These are phyloP conservation scores for Umimayanthus kanabou DNA, from an alignment of 92 coral and sea anemone genomes.

Conservation along the genomic window DNA sequence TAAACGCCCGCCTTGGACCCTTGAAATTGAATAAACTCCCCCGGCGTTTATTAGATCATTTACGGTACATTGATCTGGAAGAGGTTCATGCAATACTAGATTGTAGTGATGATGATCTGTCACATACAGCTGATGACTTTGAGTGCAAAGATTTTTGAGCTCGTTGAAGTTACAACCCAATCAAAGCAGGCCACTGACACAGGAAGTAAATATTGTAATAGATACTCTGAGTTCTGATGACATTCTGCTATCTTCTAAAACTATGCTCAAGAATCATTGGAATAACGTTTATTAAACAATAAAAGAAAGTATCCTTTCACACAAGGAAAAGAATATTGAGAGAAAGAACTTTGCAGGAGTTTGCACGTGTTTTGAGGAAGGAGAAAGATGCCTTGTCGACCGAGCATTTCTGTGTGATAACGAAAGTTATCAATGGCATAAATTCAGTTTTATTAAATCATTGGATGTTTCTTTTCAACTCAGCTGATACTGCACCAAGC, in stretches of 20 bases:
- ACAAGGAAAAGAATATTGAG: constrained; percentile 28
- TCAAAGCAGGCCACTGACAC: constrained; percentile 17
- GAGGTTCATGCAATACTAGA: constrained; percentile 22
- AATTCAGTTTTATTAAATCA: not conserved
- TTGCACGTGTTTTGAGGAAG: constrained; percentile 16
- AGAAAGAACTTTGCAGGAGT: constrained; percentile 37
- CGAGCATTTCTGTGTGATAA: constrained; percentile 10
- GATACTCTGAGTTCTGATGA: constrained; percentile 21
- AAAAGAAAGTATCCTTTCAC: constrained; percentile 12
- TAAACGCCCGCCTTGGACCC: too few species aligned
- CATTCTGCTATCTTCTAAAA: constrained; percentile 5
- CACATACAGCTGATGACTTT: constrained; percentile 34
- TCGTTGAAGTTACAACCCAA: constrained; percentile 12
- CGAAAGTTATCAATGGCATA: constrained; percentile 39
- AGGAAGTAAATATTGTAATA: not conserved
- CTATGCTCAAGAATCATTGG: constrained; percentile 21
- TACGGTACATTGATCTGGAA: constrained; percentile 5
- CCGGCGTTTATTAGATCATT: too few species aligned
- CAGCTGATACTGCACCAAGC: too few species aligned
- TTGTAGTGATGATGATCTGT: constrained; percentile 28
- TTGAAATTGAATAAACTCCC: too few species aligned
- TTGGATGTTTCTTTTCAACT: not conserved
- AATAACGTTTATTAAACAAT: constrained; percentile 13
- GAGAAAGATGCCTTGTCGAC: constrained; percentile 9
- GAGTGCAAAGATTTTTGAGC: not conserved